These are phyloP conservation scores for Sycophaga agraensis DNA, from an alignment of 1,140 invertebrate species.

Conservation along the genomic window DNA sequence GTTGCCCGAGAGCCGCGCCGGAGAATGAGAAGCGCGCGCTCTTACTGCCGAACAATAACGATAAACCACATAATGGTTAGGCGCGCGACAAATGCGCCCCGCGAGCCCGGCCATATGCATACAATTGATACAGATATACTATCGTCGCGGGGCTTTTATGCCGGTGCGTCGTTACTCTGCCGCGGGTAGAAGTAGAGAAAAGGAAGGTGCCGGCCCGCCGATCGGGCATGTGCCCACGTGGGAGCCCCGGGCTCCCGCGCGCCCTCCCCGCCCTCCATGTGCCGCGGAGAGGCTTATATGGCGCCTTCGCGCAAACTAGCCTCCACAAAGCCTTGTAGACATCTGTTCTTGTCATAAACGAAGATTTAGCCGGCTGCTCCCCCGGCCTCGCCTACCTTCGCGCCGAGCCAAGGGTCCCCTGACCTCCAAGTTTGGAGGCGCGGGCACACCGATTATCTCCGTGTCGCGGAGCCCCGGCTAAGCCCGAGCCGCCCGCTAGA, in stretches of 20 bases:
- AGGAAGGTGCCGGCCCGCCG: constrained; percentile 15
- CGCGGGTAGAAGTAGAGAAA: constrained; percentile 20
- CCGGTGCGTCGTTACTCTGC: constrained; percentile 35
- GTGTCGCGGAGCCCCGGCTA: background rate
- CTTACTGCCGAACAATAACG: constrained; percentile 51
- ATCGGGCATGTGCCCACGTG: no score
- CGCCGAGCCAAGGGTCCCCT: background rate
- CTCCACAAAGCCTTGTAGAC: constrained; percentile 53
- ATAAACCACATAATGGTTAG: constrained; percentile 55
- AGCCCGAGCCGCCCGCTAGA: no score
- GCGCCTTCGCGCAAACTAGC: constrained; percentile 50
- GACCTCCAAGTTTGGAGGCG: constrained; percentile 14
- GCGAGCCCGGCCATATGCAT: constrained; percentile 45
- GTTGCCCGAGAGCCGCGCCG: background rate
- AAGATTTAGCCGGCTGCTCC: constrained; percentile 43
- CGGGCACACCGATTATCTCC: background rate
- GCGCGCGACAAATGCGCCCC: constrained; percentile 52
- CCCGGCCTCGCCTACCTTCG: background rate
- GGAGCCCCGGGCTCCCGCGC: no score
- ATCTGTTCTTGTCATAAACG: constrained; percentile 56
- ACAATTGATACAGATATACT: constrained; percentile 60
- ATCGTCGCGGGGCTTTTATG: constrained; percentile 54
- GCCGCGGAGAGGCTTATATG: constrained; percentile 42
- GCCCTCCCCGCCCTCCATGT: background rate
- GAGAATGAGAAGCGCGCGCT: background rate